Base-by-base conservation (phyloP, 2,888 invertebrate species). In the Cerastis rubricosa region DNA sequence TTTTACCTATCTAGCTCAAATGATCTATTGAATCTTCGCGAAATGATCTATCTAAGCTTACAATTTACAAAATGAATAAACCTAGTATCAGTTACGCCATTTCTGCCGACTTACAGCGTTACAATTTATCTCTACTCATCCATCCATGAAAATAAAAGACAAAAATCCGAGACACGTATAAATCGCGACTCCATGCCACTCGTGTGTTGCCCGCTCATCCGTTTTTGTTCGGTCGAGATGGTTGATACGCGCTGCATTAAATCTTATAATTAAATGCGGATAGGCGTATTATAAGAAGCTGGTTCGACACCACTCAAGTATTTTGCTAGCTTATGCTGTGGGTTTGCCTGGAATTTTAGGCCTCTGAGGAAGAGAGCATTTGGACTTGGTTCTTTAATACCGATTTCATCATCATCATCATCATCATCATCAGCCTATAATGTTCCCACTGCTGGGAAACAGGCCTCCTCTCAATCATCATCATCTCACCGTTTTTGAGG, bases 201-300 rank as follows among this genome's bases (percentile, higher is more conserved):
- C 40, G 68, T 89, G 86, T 87, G 78, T 85, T 45, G 71, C 81
- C 78, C 87, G 84, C 79, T 88, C 86, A 87, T 87, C 87, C 84
- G 90, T 93, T 93, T 93, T 92, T 92, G 84, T 92, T 79, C 88
- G 86, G 74, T 84, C 84, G 84, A 90, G 91, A 92, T 90, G 88
- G 81, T 87, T 81, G 91, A 91, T 92, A 92, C 89, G 91, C 90
- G 90, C 79, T 89, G 92, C 91, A 93, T 93, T 93, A 91, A 91
- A 91, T 92, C 88, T 91, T 91, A 90, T 93, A 93, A 94, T 93
- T 94, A 92, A 92, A 93, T 87, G 90, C 78, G 76, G 89, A 91
- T 91, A 90, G 90, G 85, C 90, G 89, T 91, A 89, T 84, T 90
- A 90, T 85, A 81, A 83, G 80, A 78, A 80, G 84, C 84, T 83